Percentiles rank a stretch among this genome's conserved stretches.
phyloP scores from a whole-genome alignment of 2,888 invertebrate species.

The Phymatocera aterrima region DNA sequence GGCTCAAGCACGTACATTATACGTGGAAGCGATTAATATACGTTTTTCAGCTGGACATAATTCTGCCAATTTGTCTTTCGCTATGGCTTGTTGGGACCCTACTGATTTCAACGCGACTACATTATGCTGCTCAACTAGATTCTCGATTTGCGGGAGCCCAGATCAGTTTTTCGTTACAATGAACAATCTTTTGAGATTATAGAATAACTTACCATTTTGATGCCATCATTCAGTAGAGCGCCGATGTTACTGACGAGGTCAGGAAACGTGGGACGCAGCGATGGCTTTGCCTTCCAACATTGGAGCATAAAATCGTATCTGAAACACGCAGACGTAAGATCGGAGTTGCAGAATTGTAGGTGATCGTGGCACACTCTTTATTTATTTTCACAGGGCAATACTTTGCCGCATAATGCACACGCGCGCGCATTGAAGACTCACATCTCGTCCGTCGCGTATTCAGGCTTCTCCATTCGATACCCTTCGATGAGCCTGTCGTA shows the following conservation, averaged over 20 bases:
- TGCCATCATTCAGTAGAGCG: conserved; percentile 85
- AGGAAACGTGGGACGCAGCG: conserved; percentile 84
- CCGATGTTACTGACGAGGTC: conserved; percentile 84
- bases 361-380: too few species aligned
- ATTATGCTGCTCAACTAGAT: too few species aligned
- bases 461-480: conserved; percentile 89
- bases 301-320: conserved; percentile 85
- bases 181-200: too few species aligned
- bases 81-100: too few species aligned
- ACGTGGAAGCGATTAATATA: too few species aligned
- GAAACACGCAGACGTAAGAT: conserved; percentile 48
- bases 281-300: conserved; percentile 88
- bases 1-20: too few species aligned
- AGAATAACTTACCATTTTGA: conserved; percentile 79
- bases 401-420: background rate
- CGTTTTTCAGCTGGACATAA: too few species aligned
- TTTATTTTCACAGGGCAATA: background rate
- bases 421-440: conserved; percentile 71
- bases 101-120: too few species aligned
- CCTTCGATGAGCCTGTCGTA: conserved; percentile 85
- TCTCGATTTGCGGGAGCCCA: too few species aligned
- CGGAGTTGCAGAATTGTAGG: background rate
- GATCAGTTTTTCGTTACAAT: too few species aligned
- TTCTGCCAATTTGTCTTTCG: too few species aligned
- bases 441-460: conserved; percentile 85